Conservation (phyloP, 2,113 vertebrate species). For the Pao palembangensis region DNA sequence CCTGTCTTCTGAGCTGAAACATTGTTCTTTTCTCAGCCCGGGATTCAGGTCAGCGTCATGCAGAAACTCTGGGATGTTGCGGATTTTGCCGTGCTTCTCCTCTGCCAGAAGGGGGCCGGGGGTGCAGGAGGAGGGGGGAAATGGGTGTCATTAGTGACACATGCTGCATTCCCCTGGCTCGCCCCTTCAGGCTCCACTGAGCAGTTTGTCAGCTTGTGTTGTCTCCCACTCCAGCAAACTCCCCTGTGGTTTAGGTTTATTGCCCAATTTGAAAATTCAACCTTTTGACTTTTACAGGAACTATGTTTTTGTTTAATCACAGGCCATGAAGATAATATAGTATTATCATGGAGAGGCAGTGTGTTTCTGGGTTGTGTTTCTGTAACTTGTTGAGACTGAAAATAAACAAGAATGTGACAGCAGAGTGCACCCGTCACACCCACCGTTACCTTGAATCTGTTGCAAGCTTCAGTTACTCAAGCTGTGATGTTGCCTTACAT, state of each 20-base stretch:
- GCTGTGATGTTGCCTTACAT: constrained; percentile 37
- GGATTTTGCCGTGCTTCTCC: too few relatives aligned
- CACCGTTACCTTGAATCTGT: neutral
- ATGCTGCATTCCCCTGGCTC: constrained; percentile 8
- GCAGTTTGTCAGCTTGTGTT: constrained; percentile 1
- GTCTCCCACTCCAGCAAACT: constrained; percentile 2
- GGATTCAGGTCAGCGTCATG: neutral
- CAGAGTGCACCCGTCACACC: constrained; percentile 6
- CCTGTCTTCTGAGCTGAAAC: too few relatives aligned
- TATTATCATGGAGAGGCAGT: too few relatives aligned
- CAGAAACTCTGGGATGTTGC: too few relatives aligned
- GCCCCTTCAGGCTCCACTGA: neutral
- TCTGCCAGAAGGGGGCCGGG: too few relatives aligned
- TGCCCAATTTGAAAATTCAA: too few relatives aligned
- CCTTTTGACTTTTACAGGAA: too few relatives aligned
- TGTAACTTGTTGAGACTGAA: neutral
- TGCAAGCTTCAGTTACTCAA: constrained; percentile 36
- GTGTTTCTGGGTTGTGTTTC: too few relatives aligned
- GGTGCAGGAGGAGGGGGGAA: neutral
- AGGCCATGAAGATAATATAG: too few relatives aligned
- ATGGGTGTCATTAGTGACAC: constrained; percentile 13
- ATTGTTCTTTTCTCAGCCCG: too few relatives aligned
- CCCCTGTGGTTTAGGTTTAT: neutral
- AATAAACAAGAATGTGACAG: constrained; percentile 5
- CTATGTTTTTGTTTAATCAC: too few relatives aligned